Conservation (phyloP, 1,140 invertebrate species). For the Coelopa frigida region DNA sequence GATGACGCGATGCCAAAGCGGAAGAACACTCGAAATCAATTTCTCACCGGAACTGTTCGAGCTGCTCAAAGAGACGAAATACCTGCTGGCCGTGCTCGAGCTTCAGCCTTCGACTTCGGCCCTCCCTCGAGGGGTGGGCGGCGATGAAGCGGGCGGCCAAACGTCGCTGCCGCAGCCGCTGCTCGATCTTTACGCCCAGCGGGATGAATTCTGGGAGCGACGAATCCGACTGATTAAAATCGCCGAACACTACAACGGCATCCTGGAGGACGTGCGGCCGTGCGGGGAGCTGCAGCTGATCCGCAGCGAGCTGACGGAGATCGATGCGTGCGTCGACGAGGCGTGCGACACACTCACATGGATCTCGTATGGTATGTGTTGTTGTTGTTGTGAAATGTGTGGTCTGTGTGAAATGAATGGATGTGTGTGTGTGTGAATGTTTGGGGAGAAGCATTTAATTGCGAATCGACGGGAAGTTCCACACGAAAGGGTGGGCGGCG, state of each 20-base stretch:
- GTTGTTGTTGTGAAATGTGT: too few species aligned
- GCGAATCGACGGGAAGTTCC: too few species aligned
- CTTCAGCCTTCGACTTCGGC: too few species aligned
- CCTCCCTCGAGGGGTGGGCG: neutral
- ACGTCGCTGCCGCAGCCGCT: constrained; percentile 48
- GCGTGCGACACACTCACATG: constrained; percentile 29
- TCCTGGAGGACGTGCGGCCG: constrained; percentile 28
- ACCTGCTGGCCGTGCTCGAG: constrained; percentile 27
- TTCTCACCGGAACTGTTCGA: constrained; percentile 32
- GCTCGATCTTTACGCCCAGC: constrained; percentile 43
- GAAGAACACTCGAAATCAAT: constrained; percentile 22
- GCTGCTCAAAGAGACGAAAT: constrained; percentile 34
- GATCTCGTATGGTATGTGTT: constrained; percentile 28
- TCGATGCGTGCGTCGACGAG: constrained; percentile 23
- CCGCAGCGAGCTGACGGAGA: constrained; percentile 21
- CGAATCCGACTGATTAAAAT: constrained; percentile 45
- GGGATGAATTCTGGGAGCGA: constrained; percentile 45
- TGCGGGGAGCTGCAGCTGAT: constrained; percentile 30
- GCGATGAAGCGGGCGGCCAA: constrained; percentile 11
- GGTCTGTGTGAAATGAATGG: too few species aligned
- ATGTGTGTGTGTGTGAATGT: too few species aligned
- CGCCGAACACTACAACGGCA: constrained; percentile 55
- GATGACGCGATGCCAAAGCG: constrained; percentile 10
- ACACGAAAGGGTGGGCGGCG: too few species aligned
- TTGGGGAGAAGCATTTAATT: too few species aligned